Percentiles rank a stretch among this genome's conserved stretches.
phyloP scores from a whole-genome alignment of 2,888 invertebrate species.

The Ditylenchus weischeri region DNA sequence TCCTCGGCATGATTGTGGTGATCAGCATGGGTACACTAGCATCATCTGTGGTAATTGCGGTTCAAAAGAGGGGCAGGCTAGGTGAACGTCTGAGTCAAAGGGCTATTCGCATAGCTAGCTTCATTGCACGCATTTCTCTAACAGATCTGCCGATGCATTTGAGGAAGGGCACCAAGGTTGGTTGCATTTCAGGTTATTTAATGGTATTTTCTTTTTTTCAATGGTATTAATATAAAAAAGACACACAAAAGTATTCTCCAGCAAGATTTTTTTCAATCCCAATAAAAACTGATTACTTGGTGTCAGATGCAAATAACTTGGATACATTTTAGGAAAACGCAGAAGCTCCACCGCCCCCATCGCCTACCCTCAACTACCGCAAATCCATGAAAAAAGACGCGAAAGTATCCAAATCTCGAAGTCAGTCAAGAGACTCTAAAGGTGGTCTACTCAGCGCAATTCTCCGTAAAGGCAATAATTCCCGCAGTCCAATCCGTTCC shows the following conservation, averaged over 20 bases:
- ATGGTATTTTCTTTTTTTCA: too few relatives aligned
- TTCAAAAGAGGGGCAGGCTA: slow-evolving; percentile 60
- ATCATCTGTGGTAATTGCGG: slow-evolving; percentile 62
- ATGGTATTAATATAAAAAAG: too few relatives aligned
- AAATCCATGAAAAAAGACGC: slow-evolving; percentile 25
- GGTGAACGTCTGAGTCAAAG: slow-evolving; percentile 50
- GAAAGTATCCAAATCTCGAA: slow-evolving; percentile 21
- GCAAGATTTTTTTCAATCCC: too few relatives aligned
- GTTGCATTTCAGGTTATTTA: too few relatives aligned
- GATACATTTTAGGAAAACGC: slow-evolving; percentile 24
- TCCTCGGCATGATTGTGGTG: slow-evolving; percentile 61
- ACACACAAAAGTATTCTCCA: too few relatives aligned
- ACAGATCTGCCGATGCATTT: slow-evolving; percentile 55
- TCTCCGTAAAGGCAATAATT: slow-evolving; percentile 2
- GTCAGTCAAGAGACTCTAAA: background rate
- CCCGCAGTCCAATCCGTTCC: too few relatives aligned
- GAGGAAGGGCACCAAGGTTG: slow-evolving; percentile 34
- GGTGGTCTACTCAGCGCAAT: background rate
- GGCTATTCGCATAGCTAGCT: slow-evolving; percentile 44
- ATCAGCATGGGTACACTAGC: slow-evolving; percentile 63
- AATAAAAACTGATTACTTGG: too few relatives aligned
- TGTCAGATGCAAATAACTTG: too few relatives aligned
- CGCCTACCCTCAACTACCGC: slow-evolving; percentile 30
- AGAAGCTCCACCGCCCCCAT: slow-evolving; percentile 36
- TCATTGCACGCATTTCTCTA: slow-evolving; percentile 51